Evolutionary conservation across 2,113 vertebrate genomes (phyloP), one percentile per base, ranked within the genome.

Genomic region (Gasterosteus aculeatus): DNA sequence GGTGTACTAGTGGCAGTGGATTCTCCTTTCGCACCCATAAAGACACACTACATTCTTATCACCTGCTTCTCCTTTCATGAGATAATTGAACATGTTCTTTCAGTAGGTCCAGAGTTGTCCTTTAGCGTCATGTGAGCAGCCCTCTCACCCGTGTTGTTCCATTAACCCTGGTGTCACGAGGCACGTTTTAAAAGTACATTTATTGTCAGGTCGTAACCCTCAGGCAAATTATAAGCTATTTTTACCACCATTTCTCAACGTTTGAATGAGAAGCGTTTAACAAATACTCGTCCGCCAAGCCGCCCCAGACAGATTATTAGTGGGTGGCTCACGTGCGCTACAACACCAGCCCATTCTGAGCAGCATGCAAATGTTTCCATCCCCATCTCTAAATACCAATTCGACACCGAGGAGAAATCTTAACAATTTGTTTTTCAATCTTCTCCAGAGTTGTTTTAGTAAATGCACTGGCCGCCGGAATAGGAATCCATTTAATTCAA

Each of bases 401-500:
- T 47, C 7, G 38, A 56, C 49, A 41, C 0, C 0, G 1, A 18
- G 7, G 1, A 65, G 26, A 61, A 60, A 22, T 78, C 18, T 14
- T 26, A 44, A 67, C 47, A 42, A 56, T 71, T 62, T 71, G 35
- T 11, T 64, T 15, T 29, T 46, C 44, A 38, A 31, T 59, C 31
- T 77, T 46, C n/a, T 67, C 42, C 70, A 59, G 62, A 57, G 29
- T 26, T 56, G 33, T 61, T 64, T 31, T 69, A 54, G 59, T 58
- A 38, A 65, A 64, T 38, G 1, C 10, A 4, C 15, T 11, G 12
- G 73, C 39, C 49, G 62, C 41, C 67, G 59, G 38, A 77, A 75
- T 58, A 75, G 29, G 60, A 70, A 75, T 35, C 19, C n/a, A 57
- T 84, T 89, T 77, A 63, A 83, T 72, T 82, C 46, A 85, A 86